These are phyloP conservation scores for Sarcophaga carnaria DNA, from an alignment of 2,888 invertebrate genomes.

Conservation along the genomic window DNA sequence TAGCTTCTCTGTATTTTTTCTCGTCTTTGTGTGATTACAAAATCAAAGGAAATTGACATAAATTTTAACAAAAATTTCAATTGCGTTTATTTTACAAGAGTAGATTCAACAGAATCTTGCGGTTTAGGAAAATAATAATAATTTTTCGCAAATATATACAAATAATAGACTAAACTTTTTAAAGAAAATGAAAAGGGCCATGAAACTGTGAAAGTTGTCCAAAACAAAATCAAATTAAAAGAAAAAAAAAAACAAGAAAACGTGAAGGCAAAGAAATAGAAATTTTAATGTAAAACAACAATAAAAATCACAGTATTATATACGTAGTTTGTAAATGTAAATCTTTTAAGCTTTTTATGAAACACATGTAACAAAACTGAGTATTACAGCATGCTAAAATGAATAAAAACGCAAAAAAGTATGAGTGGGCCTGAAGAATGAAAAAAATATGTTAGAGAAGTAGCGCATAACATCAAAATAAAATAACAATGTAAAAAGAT, in stretches of 20 bases:
- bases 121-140: background rate
- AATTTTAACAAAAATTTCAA: background rate
- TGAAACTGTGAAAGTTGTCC: background rate
- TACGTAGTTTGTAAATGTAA: slow-evolving; percentile 11
- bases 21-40: slow-evolving; percentile 41
- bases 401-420: background rate
- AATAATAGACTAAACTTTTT: background rate
- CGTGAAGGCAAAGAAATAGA: background rate
- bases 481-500: background rate
- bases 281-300: background rate
- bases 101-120: no score
- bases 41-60: slow-evolving; percentile 40
- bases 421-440: no score
- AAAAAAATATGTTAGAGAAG: no score
- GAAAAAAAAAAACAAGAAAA: background rate
- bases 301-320: background rate
- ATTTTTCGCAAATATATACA: background rate
- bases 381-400: background rate
- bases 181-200: background rate
- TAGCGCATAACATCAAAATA: background rate
- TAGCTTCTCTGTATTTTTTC: background rate
- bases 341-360: slow-evolving; percentile 9
- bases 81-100: no score
- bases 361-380: slow-evolving; percentile 1
- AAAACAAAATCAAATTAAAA: background rate